These are phyloP conservation scores for Rhizomys pruinosus DNA, from an alignment of 2,113 vertebrate species.

Conservation along the genomic window DNA sequence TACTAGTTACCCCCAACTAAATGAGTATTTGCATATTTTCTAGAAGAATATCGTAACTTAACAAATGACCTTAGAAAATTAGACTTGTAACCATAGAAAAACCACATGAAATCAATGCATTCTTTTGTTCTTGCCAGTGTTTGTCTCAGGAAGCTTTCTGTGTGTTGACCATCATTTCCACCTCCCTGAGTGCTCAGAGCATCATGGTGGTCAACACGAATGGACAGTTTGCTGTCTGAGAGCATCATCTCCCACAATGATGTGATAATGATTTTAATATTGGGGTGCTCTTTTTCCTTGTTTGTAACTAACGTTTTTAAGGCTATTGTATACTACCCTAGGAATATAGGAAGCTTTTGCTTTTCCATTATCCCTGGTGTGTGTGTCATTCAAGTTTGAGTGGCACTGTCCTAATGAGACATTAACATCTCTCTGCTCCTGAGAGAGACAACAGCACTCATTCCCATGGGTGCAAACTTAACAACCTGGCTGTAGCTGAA, in stretches of 20 bases:
- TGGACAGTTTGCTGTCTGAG: not conserved
- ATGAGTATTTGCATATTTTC: not conserved
- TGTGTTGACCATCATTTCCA: not conserved
- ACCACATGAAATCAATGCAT: not conserved
- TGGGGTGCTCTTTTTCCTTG: not conserved
- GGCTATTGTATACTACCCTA: not conserved
- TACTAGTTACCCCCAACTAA: not conserved
- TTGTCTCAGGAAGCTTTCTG: constrained; percentile 24
- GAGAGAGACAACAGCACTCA: not conserved
- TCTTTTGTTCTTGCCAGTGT: not conserved
- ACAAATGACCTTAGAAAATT: not conserved
- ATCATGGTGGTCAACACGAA: not conserved
- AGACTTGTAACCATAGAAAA: not conserved
- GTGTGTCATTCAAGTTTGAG: not conserved
- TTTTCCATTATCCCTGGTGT: not conserved
- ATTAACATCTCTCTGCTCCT: not conserved
- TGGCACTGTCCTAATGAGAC: not conserved
- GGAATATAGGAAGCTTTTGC: not conserved
- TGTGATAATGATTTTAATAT: not conserved
- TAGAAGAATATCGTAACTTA: not conserved
- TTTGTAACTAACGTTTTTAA: constrained; percentile 9
- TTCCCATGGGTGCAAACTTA: not conserved
- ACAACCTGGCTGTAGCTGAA: not conserved
- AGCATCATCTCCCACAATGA: not conserved
- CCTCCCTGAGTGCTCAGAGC: not conserved